Evolutionary conservation across 2,113 vertebrate species (phyloP).

Genomic region (Paralichthys olivaceus): DNA sequence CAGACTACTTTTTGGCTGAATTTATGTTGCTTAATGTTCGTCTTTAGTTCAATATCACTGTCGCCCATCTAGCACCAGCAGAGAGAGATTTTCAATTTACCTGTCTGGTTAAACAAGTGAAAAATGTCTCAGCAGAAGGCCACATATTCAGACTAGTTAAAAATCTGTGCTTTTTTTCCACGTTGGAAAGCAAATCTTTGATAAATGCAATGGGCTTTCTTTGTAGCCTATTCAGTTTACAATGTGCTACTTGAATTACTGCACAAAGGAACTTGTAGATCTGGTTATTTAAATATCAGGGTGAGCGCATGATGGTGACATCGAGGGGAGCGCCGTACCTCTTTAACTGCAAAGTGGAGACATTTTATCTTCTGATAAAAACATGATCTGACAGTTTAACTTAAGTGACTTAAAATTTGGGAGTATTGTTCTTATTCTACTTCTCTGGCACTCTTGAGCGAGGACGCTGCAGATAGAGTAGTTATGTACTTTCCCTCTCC

Average conservation of each 20-base stretch:
- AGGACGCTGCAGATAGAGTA: conserved; percentile 6
- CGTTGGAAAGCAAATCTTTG: not conserved
- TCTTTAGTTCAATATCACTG: not conserved
- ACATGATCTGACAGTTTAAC: conserved; percentile 12
- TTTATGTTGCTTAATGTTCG: not conserved
- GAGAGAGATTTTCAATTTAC: not conserved
- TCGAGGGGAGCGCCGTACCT: not conserved
- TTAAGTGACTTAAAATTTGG: conserved; percentile 18
- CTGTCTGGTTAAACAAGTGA: not conserved
- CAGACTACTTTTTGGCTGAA: not conserved
- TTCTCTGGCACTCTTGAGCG: not conserved
- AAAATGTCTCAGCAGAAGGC: not conserved
- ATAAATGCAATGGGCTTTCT: not conserved
- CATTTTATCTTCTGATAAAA: conserved; percentile 24
- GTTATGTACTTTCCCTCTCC: conserved; percentile 1
- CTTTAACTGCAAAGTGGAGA: not conserved
- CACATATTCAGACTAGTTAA: not conserved
- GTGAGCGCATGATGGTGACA: not conserved
- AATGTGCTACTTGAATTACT: conserved; percentile 3
- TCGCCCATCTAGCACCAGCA: not conserved
- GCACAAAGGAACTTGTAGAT: conserved; percentile 16
- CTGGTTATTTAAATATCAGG: conserved; percentile 5
- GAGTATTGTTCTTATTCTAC: conserved; percentile 1
- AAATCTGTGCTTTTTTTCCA: not conserved
- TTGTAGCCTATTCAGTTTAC: not conserved